phyloP scores from a whole-genome alignment of 1,140 invertebrate species.

The Pygmarrhopalites habei region DNA sequence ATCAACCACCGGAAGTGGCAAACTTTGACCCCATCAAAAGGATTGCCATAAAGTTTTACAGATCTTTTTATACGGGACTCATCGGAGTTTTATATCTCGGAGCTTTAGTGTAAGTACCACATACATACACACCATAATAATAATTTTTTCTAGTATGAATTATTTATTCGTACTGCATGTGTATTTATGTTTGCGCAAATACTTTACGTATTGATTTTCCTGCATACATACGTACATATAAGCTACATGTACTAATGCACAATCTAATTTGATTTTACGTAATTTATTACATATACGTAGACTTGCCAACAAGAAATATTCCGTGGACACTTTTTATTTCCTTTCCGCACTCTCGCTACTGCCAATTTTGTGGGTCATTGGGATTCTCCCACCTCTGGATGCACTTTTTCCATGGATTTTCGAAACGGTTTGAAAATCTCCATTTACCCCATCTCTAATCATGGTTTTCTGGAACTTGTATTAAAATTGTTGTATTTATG shows the following conservation, averaged over 20 bases:
- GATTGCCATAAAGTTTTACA: slow-evolving; percentile 9
- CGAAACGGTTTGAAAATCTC: slow-evolving; percentile 34
- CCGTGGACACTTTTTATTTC: not conserved
- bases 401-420: slow-evolving; percentile 29
- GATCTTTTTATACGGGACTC: slow-evolving; percentile 23
- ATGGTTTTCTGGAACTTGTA: not conserved
- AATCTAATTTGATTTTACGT: no score
- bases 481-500: no score
- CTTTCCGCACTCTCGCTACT: slow-evolving; percentile 9
- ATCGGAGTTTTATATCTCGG: not conserved
- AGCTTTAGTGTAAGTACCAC: not conserved
- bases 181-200: no score
- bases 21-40: slow-evolving; percentile 30
- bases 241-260: no score
- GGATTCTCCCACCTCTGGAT: slow-evolving; percentile 31
- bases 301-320: not conserved
- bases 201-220: no score
- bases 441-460: no score
- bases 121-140: not conserved
- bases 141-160: not conserved
- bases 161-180: no score
- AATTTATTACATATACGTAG: not conserved
- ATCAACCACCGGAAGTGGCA: slow-evolving; percentile 25
- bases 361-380: slow-evolving; percentile 28
- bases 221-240: no score